A percentile compares a stretch with the other conserved stretches of the same genome.
phyloP scores from a whole-genome alignment of 2,888 invertebrate species.

The Thecophora atra region DNA sequence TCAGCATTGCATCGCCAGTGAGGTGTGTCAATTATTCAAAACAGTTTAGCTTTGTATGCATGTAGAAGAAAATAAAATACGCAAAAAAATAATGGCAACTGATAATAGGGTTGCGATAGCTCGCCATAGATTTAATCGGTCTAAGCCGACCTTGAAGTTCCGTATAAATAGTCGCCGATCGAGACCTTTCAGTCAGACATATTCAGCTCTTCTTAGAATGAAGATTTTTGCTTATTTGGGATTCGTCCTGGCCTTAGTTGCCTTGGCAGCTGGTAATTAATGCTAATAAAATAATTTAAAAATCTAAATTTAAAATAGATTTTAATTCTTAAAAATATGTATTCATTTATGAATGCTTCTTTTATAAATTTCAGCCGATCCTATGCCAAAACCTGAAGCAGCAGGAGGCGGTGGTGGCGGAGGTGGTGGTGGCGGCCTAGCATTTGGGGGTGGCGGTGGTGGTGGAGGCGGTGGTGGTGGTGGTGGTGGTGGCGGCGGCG shows the following conservation, averaged over 20 bases:
- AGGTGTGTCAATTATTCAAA: too few species aligned
- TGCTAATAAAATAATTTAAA: too few species aligned
- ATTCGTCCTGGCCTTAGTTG: conserved; percentile 17
- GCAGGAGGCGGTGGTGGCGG: conserved; percentile 9
- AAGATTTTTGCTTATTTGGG: conserved; percentile 26
- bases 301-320: too few species aligned
- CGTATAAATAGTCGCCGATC: conserved; percentile 10
- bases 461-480: too few species aligned
- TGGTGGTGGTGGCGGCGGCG: conserved; percentile 25
- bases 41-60: not conserved
- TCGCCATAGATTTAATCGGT: not conserved
- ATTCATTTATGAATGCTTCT: too few species aligned
- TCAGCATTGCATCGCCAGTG: too few species aligned
- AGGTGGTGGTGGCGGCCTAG: conserved; percentile 21
- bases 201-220: not conserved
- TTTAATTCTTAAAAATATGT: too few species aligned
- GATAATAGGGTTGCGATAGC: not conserved
- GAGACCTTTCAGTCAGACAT: not conserved
- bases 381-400: not conserved
- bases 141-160: not conserved
- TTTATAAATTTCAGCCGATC: too few species aligned
- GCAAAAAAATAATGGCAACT: not conserved
- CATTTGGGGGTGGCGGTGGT: conserved; percentile 20
- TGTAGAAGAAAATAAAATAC: not conserved
- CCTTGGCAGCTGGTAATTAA: conserved; percentile 18